A percentile compares a stretch with the other conserved stretches of the same genome.
Evolutionary conservation across 2,113 vertebrate genomes (phyloP).

Genomic region (Steatornis caripensis): DNA sequence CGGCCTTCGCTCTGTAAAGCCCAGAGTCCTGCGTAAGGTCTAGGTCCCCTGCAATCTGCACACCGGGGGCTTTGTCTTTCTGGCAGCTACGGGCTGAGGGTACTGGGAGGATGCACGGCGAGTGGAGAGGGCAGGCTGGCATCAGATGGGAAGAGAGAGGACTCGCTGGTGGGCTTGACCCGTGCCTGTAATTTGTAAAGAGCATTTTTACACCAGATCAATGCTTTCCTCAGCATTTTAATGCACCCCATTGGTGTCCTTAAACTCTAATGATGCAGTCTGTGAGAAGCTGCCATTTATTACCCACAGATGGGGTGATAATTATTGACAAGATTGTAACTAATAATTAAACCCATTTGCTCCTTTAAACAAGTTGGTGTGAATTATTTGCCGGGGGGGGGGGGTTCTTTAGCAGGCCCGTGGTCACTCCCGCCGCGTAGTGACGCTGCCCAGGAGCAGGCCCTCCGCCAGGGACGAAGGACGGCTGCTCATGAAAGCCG

Average conservation of each 20-base stretch:
- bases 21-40: too few relatives aligned
- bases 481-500: neutral
- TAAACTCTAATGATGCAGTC: slow-evolving; percentile 89
- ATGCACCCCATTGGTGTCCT: slow-evolving; percentile 89
- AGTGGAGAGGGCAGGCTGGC: neutral
- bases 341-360: slow-evolving; percentile 80
- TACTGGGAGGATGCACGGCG: fast-evolving
- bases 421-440: slow-evolving; percentile 12
- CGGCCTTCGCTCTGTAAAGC: neutral
- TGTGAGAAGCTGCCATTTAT: slow-evolving; percentile 89
- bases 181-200: slow-evolving; percentile 75
- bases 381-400: slow-evolving; percentile 68
- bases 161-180: slow-evolving; percentile 26
- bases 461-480: neutral
- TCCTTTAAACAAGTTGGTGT: slow-evolving; percentile 73
- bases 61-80: neutral
- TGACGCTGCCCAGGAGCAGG: neutral
- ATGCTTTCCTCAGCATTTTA: slow-evolving; percentile 90
- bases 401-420: slow-evolving; percentile 29
- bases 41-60: too few relatives aligned
- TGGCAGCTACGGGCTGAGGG: neutral
- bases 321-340: slow-evolving; percentile 86
- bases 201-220: slow-evolving; percentile 89
- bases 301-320: slow-evolving; percentile 88
- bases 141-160: slow-evolving; percentile 7